Conservation (phyloP, 2,113 vertebrate genomes). For the Peromyscus californicus region DNA sequence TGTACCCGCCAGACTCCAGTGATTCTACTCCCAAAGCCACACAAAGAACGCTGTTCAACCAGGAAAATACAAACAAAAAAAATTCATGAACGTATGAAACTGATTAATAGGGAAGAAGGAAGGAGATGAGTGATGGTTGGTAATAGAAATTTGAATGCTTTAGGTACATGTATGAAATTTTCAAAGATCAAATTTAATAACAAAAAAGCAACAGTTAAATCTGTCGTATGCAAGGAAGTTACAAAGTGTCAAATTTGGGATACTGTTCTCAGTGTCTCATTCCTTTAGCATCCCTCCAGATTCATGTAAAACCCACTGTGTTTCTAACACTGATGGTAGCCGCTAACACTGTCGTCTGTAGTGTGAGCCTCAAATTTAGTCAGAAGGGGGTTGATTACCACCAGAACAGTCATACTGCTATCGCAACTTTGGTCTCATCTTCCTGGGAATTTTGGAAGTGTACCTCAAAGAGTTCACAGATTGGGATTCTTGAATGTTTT, state of each 20-base stretch:
- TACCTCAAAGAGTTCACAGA: too few relatives aligned
- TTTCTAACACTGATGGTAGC: background rate
- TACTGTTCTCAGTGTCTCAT: background rate
- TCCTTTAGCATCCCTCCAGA: background rate
- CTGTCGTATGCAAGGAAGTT: background rate
- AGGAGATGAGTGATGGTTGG: background rate
- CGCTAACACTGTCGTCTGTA: background rate
- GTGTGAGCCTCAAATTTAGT: background rate
- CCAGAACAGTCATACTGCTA: accelerated
- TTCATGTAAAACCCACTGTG: background rate
- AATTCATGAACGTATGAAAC: background rate
- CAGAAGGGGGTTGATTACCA: too few relatives aligned
- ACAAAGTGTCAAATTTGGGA: background rate
- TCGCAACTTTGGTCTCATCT: too few relatives aligned
- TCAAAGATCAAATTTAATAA: background rate
- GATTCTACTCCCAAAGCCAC: too few relatives aligned
- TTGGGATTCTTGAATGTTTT: background rate
- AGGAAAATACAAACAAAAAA: background rate
- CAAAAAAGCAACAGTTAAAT: background rate
- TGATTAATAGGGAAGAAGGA: background rate
- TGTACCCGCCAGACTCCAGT: background rate
- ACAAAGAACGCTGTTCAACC: background rate
- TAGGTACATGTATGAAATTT: background rate
- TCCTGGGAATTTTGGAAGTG: background rate
- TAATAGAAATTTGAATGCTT: background rate